Conservation (phyloP, 2,797 vertebrate species). For the Nasua narica region DNA sequence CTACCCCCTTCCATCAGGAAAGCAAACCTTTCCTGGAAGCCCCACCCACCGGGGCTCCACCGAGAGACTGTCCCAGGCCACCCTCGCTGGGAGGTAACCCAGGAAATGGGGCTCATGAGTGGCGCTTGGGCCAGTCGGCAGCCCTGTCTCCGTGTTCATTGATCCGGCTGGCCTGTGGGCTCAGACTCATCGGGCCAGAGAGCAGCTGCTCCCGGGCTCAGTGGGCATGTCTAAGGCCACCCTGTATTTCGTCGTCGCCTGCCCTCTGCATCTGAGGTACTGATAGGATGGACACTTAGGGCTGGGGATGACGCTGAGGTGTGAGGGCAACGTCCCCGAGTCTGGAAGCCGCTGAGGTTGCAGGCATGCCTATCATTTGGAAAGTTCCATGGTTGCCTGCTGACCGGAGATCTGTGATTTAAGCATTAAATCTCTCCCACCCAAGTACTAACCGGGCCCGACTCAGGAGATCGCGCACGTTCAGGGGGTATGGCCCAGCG, state of each 20-base stretch:
- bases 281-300: not conserved
- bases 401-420: not conserved
- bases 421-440: not conserved
- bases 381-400: rapidly evolving
- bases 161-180: rapidly evolving
- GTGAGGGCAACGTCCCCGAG: rapidly evolving
- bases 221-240: not conserved
- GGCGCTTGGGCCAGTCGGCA: not conserved
- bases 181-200: rapidly evolving
- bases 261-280: not conserved
- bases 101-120: too few relatives aligned
- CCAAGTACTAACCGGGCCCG: too few relatives aligned
- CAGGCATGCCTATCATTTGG: not conserved
- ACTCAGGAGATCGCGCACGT: too few relatives aligned
- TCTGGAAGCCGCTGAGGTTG: rapidly evolving
- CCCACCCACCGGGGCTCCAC: not conserved
- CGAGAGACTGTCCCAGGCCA: not conserved
- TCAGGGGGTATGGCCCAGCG: not conserved
- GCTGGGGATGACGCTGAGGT: rapidly evolving
- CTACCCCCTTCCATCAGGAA: not conserved
- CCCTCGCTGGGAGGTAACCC: not conserved
- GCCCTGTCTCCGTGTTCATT: rapidly evolving
- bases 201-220: not conserved
- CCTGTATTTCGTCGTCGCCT: not conserved
- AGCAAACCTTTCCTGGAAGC: not conserved